A percentile compares a stretch with the other conserved stretches of the same genome.
Evolutionary conservation across 2,113 vertebrate genomes (phyloP).

Genomic region (Callipepla squamata): DNA sequence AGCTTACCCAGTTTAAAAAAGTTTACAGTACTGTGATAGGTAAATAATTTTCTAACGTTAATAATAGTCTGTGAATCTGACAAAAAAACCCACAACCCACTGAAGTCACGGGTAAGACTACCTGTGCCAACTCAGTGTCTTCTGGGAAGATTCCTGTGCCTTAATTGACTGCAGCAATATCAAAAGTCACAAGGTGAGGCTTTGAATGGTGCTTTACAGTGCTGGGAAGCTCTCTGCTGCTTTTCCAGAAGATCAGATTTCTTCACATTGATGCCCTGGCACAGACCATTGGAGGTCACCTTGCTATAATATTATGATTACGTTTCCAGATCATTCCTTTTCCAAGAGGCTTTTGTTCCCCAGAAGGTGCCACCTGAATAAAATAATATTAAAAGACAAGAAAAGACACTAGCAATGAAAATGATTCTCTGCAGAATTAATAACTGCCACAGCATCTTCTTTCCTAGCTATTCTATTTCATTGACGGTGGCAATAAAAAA

Average conservation of each 20-base stretch:
- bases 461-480: constrained; percentile 44
- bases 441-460: constrained; percentile 54
- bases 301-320: constrained; percentile 38
- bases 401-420: constrained; percentile 55
- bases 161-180: constrained; percentile 10
- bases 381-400: constrained; percentile 51
- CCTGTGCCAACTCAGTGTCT: background rate
- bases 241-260: constrained; percentile 49
- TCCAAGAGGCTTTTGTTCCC: constrained; percentile 40
- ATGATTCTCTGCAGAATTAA: constrained; percentile 50
- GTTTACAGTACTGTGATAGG: background rate
- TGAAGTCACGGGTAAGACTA: background rate
- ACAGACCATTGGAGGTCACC: constrained; percentile 30
- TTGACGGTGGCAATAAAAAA: constrained; percentile 66
- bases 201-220: background rate
- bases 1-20: background rate
- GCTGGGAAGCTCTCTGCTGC: background rate
- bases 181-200: background rate
- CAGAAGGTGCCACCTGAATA: constrained; percentile 41
- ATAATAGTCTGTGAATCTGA: background rate
- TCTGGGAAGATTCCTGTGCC: background rate
- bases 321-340: constrained; percentile 54
- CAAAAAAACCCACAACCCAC: background rate
- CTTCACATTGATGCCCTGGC: constrained; percentile 38
- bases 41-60: constrained; percentile 7